Conservation (phyloP, 2,797 vertebrate species). For the Carcharodon carcharias region DNA sequence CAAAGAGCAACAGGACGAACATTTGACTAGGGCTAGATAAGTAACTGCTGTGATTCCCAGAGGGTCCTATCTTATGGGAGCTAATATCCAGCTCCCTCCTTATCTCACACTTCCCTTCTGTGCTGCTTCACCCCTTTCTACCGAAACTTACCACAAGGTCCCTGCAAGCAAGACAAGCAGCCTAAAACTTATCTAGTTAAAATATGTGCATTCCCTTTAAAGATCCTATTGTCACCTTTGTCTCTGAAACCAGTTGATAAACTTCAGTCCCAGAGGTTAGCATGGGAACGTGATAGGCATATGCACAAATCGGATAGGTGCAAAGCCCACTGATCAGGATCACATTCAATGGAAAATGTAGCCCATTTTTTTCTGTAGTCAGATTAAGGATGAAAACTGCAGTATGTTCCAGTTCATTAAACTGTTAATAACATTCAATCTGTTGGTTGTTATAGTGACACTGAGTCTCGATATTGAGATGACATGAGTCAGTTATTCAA, state of each 20-base stretch:
- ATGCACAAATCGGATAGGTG: not conserved
- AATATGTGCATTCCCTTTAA: not conserved
- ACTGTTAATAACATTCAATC: not conserved
- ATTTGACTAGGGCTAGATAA: not conserved
- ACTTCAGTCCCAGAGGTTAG: not conserved
- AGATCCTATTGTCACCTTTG: not conserved
- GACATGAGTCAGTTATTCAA: not conserved
- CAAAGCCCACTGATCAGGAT: not conserved
- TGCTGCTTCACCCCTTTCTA: not conserved
- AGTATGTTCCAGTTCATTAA: slow-evolving; percentile 31
- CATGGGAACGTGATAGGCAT: not conserved
- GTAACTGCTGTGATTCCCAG: not conserved
- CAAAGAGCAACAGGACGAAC: not conserved
- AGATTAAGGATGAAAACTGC: not conserved
- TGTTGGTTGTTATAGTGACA: not conserved
- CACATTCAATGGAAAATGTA: not conserved
- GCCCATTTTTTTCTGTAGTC: not conserved
- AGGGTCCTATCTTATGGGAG: not conserved
- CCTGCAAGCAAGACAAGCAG: not conserved
- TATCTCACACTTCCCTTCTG: not conserved
- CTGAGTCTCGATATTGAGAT: not conserved
- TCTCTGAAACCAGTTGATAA: not conserved
- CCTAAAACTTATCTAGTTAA: not conserved
- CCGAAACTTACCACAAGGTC: not conserved
- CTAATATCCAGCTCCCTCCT: not conserved